Evolutionary conservation across 2,888 invertebrate genomes (phyloP), one percentile per base, ranked within the genome.

Genomic region (Cepaea hortensis): DNA sequence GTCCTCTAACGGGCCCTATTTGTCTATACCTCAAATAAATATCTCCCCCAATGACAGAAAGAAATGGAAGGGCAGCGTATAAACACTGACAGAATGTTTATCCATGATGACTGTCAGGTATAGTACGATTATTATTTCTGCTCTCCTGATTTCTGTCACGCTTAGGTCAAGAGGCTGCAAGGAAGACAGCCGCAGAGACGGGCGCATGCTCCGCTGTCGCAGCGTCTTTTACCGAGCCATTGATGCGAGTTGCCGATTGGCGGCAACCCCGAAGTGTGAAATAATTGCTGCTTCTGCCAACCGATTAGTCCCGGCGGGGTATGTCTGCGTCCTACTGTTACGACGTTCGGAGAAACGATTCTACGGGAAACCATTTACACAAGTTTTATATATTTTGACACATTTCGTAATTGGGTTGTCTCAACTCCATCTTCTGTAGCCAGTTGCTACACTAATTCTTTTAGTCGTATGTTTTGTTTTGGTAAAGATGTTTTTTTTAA

Each of bases 271-370:
- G 70, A 85, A 76, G 84, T 62, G 84, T 62, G 84, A 84, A 85
- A 79, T 85, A 85, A 85, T 85, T 85, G 79, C 85, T 79, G 68
- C 77, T 77, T 79, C 85, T 85, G 85, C 77, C 85, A 77, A 70
- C n/a, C 77, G 85, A 85, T 85, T 85, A 85, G 77, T 85, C 79
- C 79, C 85, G 55, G 70, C n/a, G 35, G 85, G 85, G 48, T 81
- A 3, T 62, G 55, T 65, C 79, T 85, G 65, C 70, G 65, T 23
- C 84, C 76, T 75, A 50, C 76, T 65, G 70, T 55, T 85, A 76
- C 79, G 18, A 23, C 50, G 48, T 35, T 85, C 75, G 75, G 48
- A 75, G 62, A 65, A n/a, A 13, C n/a, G 11, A 7, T 85, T 4
- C 20, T 81, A 75, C 23, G 81, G 85, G 13, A 73, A 1, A 2